Percentiles rank a stretch among this genome's conserved stretches.
These are phyloP conservation scores for Tolmerus cingulatus DNA, from an alignment of 2,888 invertebrate species.

Conservation along the genomic window DNA sequence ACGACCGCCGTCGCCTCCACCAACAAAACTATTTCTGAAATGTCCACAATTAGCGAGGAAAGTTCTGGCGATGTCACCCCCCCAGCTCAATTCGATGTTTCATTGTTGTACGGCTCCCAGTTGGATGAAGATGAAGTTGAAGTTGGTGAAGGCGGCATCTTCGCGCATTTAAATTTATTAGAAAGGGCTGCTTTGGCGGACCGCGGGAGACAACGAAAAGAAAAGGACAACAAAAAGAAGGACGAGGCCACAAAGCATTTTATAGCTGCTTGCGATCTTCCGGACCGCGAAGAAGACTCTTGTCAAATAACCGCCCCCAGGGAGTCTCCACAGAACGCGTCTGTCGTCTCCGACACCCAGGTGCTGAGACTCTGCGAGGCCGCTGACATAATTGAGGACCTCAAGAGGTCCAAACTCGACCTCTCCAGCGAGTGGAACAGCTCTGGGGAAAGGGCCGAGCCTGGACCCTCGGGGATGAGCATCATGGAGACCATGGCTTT, in stretches of 20 bases:
- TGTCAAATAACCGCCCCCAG: not conserved
- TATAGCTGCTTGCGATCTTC: not conserved
- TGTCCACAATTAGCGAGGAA: not conserved
- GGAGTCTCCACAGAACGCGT: not conserved
- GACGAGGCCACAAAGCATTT: not conserved
- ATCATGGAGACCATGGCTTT: not conserved
- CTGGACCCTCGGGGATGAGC: not conserved
- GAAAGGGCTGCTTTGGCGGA: not conserved
- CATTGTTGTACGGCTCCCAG: not conserved
- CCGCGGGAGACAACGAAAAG: no score
- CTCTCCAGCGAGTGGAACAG: slow-evolving; percentile 40
- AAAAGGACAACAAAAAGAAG: no score
- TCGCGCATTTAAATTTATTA: not conserved
- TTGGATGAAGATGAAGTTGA: not conserved
- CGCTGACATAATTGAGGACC: slow-evolving; percentile 30
- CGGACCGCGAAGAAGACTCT: not conserved
- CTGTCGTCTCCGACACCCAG: slow-evolving; percentile 7
- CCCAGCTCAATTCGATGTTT: not conserved
- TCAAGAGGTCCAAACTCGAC: slow-evolving; percentile 1
- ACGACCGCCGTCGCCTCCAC: not conserved
- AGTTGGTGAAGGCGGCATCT: not conserved
- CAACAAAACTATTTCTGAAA: not conserved
- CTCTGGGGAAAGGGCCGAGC: not conserved
- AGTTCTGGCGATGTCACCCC: not conserved
- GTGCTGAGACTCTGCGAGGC: slow-evolving; percentile 26